Evolutionary conservation across 2,113 vertebrate species (phyloP), one percentile per base, ranked within the genome.

Genomic region (Periophthalmus modestus): DNA sequence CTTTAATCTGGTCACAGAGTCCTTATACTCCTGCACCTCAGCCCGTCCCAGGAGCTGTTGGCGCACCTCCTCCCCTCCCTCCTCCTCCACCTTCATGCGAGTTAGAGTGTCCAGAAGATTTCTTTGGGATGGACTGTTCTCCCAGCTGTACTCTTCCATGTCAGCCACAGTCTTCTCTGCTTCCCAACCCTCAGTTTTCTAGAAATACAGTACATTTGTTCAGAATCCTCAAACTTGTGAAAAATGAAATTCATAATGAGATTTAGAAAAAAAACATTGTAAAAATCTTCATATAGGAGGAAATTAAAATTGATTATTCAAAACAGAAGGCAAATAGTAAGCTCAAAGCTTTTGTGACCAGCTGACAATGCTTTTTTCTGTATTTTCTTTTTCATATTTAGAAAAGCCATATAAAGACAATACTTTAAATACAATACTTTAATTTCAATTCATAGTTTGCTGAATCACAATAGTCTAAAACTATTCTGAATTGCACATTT

Each of bases 131-230:
- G 81, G 14, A 75, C 97, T 98, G 0, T 94, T 94, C 82, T 97
- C 94, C 98, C 97, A 98, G 47, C 91, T 59, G 46, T 96, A 99
- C 46, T 99, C 95, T 62, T 98, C 96, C 95, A 96, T 96, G 92
- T 99, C 98, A 13, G 92, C 94, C 55, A 92, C 93, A 0, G 94
- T 93, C 92, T 95, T 98, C 28, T 94, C 93, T 0, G 93, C 92
- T 85, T 98, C 98, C 97, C 98, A 99, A 0, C 74, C 74, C 87
- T 99, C 97, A 0, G 84, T 95, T 98, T 99, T 98, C 97, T 99
- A 71, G 92, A 88, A 47, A 74, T 28, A 75, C 59, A 78, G 1
- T 57, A 52, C 10, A 61, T 15, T 12, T 67, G 21, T 12, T 23
- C 24, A 62, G 28, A 59, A 59, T 28, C n/a, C 57, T 14, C 19